phyloP scores from a whole-genome alignment of 2,888 invertebrate genomes.

The Drosophila paucipuncta region DNA sequence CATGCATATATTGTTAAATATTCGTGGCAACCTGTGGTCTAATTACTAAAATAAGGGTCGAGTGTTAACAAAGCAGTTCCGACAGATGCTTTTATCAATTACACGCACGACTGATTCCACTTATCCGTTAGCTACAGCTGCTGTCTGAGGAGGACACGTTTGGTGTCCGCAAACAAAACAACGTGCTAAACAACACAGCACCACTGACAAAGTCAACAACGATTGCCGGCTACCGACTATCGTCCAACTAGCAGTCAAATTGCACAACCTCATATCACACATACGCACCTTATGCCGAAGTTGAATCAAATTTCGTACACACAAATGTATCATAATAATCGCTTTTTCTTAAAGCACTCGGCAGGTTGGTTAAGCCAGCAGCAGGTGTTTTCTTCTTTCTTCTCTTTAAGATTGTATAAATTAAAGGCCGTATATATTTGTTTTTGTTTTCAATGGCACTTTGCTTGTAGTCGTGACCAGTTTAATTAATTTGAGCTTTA shows the following conservation, averaged over 20 bases:
- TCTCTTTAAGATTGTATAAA: neutral
- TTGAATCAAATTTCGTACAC: slow-evolving; percentile 9
- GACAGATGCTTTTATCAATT: slow-evolving; percentile 65
- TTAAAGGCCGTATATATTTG: neutral
- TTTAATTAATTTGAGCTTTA: neutral
- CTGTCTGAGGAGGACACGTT: slow-evolving; percentile 36
- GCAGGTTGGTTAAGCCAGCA: neutral
- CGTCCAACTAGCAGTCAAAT: slow-evolving; percentile 9
- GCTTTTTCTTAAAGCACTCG: neutral
- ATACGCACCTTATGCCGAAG: slow-evolving; percentile 39
- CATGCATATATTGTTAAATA: slow-evolving; percentile 8
- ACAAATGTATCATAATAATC: neutral
- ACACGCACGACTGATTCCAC: slow-evolving; percentile 48
- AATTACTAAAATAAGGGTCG: slow-evolving; percentile 33
- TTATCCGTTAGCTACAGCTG: neutral
- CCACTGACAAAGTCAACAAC: slow-evolving; percentile 49
- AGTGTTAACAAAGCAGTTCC: slow-evolving; percentile 17
- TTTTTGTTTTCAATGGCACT: neutral
- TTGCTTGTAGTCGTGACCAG: neutral
- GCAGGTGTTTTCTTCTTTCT: neutral
- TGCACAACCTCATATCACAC: slow-evolving; percentile 34
- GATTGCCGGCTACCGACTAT: neutral
- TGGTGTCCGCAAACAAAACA: slow-evolving; percentile 40
- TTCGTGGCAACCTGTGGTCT: slow-evolving; percentile 8
- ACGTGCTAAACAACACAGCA: slow-evolving; percentile 42